Evolutionary conservation across 1,140 invertebrate genomes (phyloP).

Genomic region (Ectropis grisescens): DNA sequence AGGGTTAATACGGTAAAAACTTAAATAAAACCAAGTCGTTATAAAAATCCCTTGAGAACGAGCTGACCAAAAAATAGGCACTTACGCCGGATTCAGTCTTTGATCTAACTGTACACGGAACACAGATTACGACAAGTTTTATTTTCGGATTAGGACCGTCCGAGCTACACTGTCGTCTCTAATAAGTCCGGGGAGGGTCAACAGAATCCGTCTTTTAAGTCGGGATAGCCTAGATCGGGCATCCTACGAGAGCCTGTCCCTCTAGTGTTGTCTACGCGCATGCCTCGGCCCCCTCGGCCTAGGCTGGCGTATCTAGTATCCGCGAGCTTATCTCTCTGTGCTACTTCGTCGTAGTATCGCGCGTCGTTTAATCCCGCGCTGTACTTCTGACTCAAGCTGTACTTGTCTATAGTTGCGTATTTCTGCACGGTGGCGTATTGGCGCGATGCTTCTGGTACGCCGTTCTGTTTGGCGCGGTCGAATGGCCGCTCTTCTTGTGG

Average conservation of each 20-base stretch:
- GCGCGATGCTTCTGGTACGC: slow-evolving; percentile 60
- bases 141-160: slow-evolving; percentile 7
- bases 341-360: slow-evolving; percentile 62
- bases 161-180: slow-evolving; percentile 73
- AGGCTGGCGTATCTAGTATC: slow-evolving; percentile 61
- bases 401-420: slow-evolving; percentile 69
- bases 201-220: slow-evolving; percentile 80
- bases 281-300: slow-evolving; percentile 66
- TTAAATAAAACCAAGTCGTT: too few relatives aligned
- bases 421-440: slow-evolving; percentile 64
- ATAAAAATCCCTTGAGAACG: too few relatives aligned
- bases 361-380: slow-evolving; percentile 66
- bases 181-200: slow-evolving; percentile 77
- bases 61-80: slow-evolving; percentile 21
- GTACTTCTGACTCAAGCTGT: slow-evolving; percentile 68
- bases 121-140: slow-evolving; percentile 12
- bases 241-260: slow-evolving; percentile 65
- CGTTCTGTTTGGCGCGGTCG: slow-evolving; percentile 71
- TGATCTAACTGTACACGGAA: slow-evolving; percentile 27
- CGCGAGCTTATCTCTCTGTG: slow-evolving; percentile 58
- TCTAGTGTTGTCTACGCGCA: slow-evolving; percentile 42
- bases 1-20: too few relatives aligned
- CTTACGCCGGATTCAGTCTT: slow-evolving; percentile 61
- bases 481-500: slow-evolving; percentile 71
- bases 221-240: slow-evolving; percentile 72